phyloP scores from a whole-genome alignment of 2,797 vertebrate species.

The Sebastes minor region DNA sequence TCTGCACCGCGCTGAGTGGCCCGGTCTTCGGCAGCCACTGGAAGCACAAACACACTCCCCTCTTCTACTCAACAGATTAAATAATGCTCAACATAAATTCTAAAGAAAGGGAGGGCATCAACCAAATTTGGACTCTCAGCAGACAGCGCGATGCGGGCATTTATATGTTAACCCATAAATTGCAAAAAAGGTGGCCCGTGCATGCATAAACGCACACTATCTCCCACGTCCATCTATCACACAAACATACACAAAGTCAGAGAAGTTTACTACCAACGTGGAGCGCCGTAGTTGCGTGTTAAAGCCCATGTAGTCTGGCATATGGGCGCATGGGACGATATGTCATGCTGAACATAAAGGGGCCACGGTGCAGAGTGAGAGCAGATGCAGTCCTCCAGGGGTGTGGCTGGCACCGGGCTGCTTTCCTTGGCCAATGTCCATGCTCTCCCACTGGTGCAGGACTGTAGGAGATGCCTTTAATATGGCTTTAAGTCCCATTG shows the following conservation, averaged over 20 bases:
- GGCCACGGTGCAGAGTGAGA: slow-evolving; percentile 57
- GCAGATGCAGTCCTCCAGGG: slow-evolving; percentile 80
- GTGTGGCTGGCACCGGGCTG: slow-evolving; percentile 77
- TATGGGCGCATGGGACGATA: slow-evolving; percentile 57
- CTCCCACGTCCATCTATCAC: background rate
- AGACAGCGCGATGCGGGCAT: slow-evolving; percentile 34
- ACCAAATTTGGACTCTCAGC: slow-evolving; percentile 49
- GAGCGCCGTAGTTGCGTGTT: slow-evolving; percentile 20
- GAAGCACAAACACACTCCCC: slow-evolving; percentile 61
- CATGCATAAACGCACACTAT: slow-evolving; percentile 7
- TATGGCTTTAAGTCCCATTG: slow-evolving; percentile 80
- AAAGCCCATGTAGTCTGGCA: slow-evolving; percentile 49
- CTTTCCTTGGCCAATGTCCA: slow-evolving; percentile 81
- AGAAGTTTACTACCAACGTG: slow-evolving; percentile 45
- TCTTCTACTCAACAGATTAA: slow-evolving; percentile 55
- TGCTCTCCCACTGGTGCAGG: slow-evolving; percentile 72
- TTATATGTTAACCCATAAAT: slow-evolving; percentile 47
- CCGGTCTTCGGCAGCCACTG: slow-evolving; percentile 48
- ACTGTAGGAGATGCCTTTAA: slow-evolving; percentile 82
- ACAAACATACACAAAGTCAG: slow-evolving; percentile 3
- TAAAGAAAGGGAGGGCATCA: slow-evolving; percentile 59
- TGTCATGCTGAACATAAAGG: slow-evolving; percentile 66
- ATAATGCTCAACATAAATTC: slow-evolving; percentile 73
- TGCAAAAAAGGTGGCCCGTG: background rate
- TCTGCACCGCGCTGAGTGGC: slow-evolving; percentile 55